Evolutionary conservation across 2,797 vertebrate genomes (phyloP), one percentile per base, ranked within the genome.

Genomic region (Neosilurus mollespiculum): DNA sequence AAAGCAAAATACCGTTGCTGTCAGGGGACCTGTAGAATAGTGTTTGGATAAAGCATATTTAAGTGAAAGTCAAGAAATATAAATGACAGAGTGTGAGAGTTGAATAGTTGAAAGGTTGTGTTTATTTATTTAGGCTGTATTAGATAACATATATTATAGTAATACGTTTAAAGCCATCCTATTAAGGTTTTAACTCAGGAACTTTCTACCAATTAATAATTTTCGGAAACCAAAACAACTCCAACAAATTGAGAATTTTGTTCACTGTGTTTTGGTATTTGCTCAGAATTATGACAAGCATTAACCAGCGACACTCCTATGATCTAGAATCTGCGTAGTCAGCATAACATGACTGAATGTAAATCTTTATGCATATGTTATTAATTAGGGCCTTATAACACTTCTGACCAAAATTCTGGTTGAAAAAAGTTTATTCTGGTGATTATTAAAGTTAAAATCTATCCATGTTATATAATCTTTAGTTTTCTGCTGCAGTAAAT

Each of bases 361-460:
- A 92, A 88, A 67, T 81, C 43, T 87, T 90, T 87, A 86, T 90
- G 91, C 85, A 89, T 86, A 88, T 88, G 73, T 71, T 73, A 79
- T 85, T 82, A 79, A 43, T 64, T 67, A 78, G 24, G 88, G 92
- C 92, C 92, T 94, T 93, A 93, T 89, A 90, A 90, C 88, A 88
- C 89, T 89, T 89, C 91, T 90, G 90, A 94, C 90, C 90, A 92
- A 92, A 93, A 92, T 71, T 88, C 53, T 83, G 54, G 80, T 87
- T 10, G 81, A 84, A 86, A 78, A 64, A 71, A 34, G 37, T 37
- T 78, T 86, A 87, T 56, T 66, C 80, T 81, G 78, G 62, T 88
- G 86, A 87, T 71, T 86, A 84, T 82, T 69, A 83, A 78, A 88
- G 43, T 72, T 54, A 58, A 11, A 80, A 76, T 56, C 59, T 78